Evolutionary conservation across 2,113 vertebrate genomes (phyloP), one percentile per base, ranked within the genome.

Genomic region (Propithecus coquereli): DNA sequence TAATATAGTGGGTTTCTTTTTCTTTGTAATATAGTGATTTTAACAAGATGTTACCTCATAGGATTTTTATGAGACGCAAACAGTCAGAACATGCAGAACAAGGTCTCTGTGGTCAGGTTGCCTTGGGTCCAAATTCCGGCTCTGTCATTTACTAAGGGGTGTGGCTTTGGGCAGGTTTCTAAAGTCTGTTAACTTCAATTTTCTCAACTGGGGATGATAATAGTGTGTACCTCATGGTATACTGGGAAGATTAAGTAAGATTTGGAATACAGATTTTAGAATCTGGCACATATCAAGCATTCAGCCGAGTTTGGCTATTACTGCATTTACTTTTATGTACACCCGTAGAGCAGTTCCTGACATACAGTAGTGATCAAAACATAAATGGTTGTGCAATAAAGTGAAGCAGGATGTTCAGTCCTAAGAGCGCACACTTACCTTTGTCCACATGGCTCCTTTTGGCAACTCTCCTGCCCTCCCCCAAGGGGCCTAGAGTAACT

Each of bases 41-140:
- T 73, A 77, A 73, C 13, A 76, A 68, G 40, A 25, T 3, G 13
- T 84, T 61, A 50, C 50, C 63, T 84, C 40, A 22, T 50, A 47
- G 50, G 50, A 61, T 40, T 96, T 90, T 87, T 54, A 52, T 77
- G 68, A 77, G 30, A 89, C n/a, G n/a, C 45, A 74, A 82, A 50
- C 11, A n/a, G 9, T 76, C 63, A 65, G 68, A 74, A 87, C 22
- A 45, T 30, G 16, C 18, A 65, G 47, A 95, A 14, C 34, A 89
- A 52, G 52, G 9, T 20, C 17, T 88, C 25, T 59, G 45, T 45
- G 66, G 27, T 88, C 63, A 94, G 20, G 16, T n/a, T 43, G 14
- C 37, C 6, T 23, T 30, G 50, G n/a, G 32, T 93, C 45, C 54
- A 83, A 87, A 91, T 71, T 50, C 30, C n/a, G 59, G 43, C 61